These are phyloP conservation scores for Embidobia sp. DNA, from an alignment of 2,888 invertebrate genomes.

Conservation along the genomic window DNA sequence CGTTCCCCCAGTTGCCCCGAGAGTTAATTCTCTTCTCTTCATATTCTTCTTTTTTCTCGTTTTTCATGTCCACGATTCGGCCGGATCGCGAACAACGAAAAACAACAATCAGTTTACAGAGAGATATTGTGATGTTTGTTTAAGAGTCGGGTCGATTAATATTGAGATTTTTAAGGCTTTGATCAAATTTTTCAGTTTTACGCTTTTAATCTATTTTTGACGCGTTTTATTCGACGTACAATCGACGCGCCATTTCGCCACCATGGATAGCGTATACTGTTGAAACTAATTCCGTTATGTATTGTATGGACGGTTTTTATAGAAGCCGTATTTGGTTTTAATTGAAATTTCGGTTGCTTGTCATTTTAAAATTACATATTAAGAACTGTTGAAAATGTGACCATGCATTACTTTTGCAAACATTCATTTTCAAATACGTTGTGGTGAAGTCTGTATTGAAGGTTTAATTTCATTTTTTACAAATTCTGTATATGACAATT, in stretches of 20 bases:
- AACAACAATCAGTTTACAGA: constrained; percentile 38
- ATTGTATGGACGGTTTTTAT: constrained; percentile 14
- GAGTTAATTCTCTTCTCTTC: constrained; percentile 52
- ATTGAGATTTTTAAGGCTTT: constrained; percentile 48
- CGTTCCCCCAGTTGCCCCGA: constrained; percentile 43
- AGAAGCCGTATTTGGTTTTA: not conserved
- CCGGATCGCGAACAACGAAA: constrained; percentile 18
- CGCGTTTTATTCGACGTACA: constrained; percentile 32
- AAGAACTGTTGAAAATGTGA: no score
- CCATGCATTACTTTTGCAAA: no score
- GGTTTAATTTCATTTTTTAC: no score
- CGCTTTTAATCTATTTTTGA: constrained; percentile 59
- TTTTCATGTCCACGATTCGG: constrained; percentile 4
- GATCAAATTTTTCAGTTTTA: constrained; percentile 52
- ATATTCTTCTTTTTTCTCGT: constrained; percentile 15
- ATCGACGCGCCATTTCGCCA: constrained; percentile 17
- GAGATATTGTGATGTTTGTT: constrained; percentile 42
- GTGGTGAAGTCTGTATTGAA: no score
- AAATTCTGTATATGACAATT: no score
- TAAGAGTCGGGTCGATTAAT: constrained; percentile 48
- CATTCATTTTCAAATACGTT: no score
- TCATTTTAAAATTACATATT: no score
- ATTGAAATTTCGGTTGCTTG: not conserved
- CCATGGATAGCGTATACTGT: not conserved
- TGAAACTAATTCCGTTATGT: constrained; percentile 33